These are phyloP conservation scores for Nasonia longicornis DNA, from an alignment of 1,140 invertebrate genomes.

Conservation along the genomic window DNA sequence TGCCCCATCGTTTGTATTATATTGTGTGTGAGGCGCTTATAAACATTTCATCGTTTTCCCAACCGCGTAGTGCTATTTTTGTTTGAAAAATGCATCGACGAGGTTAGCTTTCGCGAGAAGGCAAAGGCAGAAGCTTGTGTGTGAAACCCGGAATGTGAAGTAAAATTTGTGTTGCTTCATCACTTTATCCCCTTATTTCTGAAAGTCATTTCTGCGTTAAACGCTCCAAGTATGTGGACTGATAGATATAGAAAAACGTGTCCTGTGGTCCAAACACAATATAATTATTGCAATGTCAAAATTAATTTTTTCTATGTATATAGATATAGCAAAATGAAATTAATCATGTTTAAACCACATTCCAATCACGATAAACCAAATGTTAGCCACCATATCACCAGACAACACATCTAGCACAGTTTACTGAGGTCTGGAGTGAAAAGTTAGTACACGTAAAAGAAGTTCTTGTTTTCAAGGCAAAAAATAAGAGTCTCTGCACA, in stretches of 20 bases:
- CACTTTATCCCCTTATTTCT: not conserved
- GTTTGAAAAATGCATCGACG: conserved; percentile 43
- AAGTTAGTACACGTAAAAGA: conserved; percentile 54
- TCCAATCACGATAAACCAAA: conserved; percentile 52
- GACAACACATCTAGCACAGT: conserved; percentile 60
- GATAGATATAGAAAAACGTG: not conserved
- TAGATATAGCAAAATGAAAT: conserved; percentile 12
- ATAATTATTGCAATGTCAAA: not conserved
- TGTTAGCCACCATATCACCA: conserved; percentile 64
- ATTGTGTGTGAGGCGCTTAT: conserved; percentile 25
- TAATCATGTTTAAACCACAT: conserved; percentile 34
- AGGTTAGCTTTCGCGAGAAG: conserved; percentile 62
- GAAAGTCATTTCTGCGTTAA: not conserved
- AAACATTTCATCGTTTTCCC: conserved; percentile 47
- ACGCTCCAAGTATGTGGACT: not conserved
- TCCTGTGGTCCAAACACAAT: not conserved
- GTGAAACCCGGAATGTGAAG: not conserved
- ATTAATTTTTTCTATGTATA: not conserved
- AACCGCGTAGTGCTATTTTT: conserved; percentile 45
- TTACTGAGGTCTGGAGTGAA: conserved; percentile 51
- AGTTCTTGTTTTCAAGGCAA: conserved; percentile 34
- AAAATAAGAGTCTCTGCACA: conserved; percentile 42
- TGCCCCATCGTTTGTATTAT: conserved; percentile 34
- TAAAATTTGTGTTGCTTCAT: not conserved
- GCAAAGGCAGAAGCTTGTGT: conserved; percentile 53